Evolutionary conservation across 2,888 invertebrate species (phyloP).

Genomic region (Tineola bisselliella): DNA sequence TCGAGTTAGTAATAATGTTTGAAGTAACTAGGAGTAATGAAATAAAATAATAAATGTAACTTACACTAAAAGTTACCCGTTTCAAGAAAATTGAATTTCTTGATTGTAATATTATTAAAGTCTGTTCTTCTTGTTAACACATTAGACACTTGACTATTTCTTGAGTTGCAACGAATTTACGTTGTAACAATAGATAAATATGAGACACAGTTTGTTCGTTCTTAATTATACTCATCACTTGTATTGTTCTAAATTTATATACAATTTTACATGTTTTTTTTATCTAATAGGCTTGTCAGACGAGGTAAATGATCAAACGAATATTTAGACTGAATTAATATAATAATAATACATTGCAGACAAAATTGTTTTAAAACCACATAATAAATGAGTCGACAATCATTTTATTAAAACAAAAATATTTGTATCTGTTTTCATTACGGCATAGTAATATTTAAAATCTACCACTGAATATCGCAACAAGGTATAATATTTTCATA

Average conservation of each 20-base stretch:
- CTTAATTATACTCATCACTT: too few species aligned
- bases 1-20: too few species aligned
- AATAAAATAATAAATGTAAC: not conserved
- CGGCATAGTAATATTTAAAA: constrained; percentile 13
- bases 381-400: too few species aligned
- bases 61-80: not conserved
- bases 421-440: constrained; percentile 1
- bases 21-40: not conserved
- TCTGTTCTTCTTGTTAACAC: not conserved
- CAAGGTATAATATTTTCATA: constrained; percentile 35
- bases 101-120: not conserved
- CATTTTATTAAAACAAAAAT: not conserved
- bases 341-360: too few species aligned
- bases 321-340: too few species aligned
- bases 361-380: too few species aligned
- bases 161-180: not conserved
- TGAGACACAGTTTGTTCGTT: not conserved
- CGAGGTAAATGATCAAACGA: too few species aligned
- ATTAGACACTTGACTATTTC: not conserved
- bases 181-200: not conserved
- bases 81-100: not conserved
- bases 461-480: not conserved
- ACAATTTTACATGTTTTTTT: too few species aligned
- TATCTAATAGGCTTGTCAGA: too few species aligned
- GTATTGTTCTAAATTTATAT: too few species aligned